These are phyloP conservation scores for Nannospalax galili DNA, from an alignment of 2,113 vertebrate genomes.

Conservation along the genomic window DNA sequence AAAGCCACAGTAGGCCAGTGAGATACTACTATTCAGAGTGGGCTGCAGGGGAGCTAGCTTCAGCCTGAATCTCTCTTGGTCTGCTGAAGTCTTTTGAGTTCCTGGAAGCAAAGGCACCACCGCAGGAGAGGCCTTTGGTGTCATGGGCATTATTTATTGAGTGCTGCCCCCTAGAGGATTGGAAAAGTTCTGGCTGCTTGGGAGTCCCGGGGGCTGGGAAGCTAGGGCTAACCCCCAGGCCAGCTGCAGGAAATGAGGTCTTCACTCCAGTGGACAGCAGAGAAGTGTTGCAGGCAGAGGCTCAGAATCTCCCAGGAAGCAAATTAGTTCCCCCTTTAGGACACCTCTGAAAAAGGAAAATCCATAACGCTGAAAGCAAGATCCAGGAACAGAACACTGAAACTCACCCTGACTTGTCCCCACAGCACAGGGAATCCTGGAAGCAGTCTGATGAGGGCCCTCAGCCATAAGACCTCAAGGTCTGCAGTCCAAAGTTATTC, in stretches of 20 bases:
- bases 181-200: background rate
- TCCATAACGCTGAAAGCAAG: background rate
- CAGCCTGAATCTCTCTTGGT: background rate
- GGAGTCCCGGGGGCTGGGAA: background rate
- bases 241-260: background rate
- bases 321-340: constrained; percentile 22
- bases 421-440: background rate
- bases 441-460: background rate
- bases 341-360: constrained; percentile 28
- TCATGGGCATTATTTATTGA: constrained; percentile 78
- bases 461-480: background rate
- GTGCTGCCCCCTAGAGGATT: constrained; percentile 80
- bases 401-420: background rate
- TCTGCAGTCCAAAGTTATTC: background rate
- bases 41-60: background rate
- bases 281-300: background rate
- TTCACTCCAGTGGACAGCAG: background rate
- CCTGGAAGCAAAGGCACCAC: background rate
- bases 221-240: background rate
- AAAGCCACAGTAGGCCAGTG: background rate
- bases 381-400: background rate
- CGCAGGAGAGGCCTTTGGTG: background rate
- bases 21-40: background rate
- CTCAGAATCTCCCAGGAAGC: constrained; percentile 23
- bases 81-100: constrained; percentile 16